phyloP scores from a whole-genome alignment of 2,888 invertebrate genomes.

The Chrysodeixis includens region DNA sequence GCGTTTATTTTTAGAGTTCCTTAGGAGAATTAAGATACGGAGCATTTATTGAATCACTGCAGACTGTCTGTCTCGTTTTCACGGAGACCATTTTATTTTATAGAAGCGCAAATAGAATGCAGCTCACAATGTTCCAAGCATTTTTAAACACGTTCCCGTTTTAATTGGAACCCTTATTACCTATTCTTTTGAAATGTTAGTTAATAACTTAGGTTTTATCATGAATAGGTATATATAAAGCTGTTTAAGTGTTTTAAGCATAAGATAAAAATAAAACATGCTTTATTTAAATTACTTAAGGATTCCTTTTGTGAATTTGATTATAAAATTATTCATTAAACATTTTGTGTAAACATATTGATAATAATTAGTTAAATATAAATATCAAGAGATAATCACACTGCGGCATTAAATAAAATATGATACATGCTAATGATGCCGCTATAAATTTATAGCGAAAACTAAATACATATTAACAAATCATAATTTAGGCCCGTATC shows the following conservation, averaged over 20 bases:
- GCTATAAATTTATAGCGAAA: too few relatives aligned
- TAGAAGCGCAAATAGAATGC: conserved; percentile 14
- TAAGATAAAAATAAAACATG: too few relatives aligned
- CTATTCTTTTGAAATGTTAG: too few relatives aligned
- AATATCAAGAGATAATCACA: background rate
- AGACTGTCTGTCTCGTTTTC: conserved; percentile 19
- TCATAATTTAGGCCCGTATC: conserved; percentile 12
- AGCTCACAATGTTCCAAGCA: background rate
- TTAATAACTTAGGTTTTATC: too few relatives aligned
- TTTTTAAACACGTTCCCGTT: background rate
- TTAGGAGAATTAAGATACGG: conserved; percentile 8
- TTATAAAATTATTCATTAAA: too few relatives aligned
- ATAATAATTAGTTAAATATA: too few relatives aligned
- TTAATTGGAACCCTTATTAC: background rate
- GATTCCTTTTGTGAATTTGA: too few relatives aligned
- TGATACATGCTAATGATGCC: too few relatives aligned
- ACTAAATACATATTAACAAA: conserved; percentile 5
- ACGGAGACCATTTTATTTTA: conserved; percentile 9
- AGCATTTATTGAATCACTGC: conserved; percentile 19
- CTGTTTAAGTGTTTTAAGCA: background rate
- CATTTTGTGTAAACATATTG: too few relatives aligned
- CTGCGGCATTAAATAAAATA: background rate
- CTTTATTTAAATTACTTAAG: too few relatives aligned
- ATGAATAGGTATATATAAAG: too few relatives aligned
- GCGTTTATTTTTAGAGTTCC: conserved; percentile 26